A percentile compares a stretch with the other conserved stretches of the same genome.
phyloP scores from a whole-genome alignment of 2,888 invertebrate genomes.

The Mythimna impura region DNA sequence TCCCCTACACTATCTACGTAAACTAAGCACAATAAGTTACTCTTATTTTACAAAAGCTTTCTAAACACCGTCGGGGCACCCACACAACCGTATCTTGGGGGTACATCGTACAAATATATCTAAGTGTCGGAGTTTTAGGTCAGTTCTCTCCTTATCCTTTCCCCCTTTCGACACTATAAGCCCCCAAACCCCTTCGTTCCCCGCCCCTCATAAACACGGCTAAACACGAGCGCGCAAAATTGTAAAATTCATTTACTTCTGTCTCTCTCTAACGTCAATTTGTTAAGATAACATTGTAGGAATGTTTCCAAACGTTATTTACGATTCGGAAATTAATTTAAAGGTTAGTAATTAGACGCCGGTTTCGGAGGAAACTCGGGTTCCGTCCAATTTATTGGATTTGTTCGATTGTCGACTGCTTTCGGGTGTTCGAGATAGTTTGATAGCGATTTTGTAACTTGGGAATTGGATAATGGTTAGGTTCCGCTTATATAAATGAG shows the following conservation, averaged over 20 bases:
- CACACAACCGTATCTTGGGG: conserved; percentile 78
- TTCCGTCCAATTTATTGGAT: conserved; percentile 65
- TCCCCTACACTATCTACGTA: conserved; percentile 57
- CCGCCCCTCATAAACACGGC: conserved; percentile 85
- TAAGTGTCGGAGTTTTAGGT: conserved; percentile 84
- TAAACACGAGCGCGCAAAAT: conserved; percentile 86
- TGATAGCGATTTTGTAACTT: conserved; percentile 53
- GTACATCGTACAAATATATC: conserved; percentile 85
- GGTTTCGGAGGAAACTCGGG: conserved; percentile 54
- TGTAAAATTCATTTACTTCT: conserved; percentile 85
- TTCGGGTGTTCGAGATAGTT: conserved; percentile 62
- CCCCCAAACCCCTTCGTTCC: conserved; percentile 64
- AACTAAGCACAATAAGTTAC: conserved; percentile 72
- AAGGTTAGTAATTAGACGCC: conserved; percentile 68
- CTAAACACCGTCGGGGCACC: conserved; percentile 77
- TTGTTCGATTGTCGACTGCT: conserved; percentile 59
- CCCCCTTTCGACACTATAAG: conserved; percentile 84
- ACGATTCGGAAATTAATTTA: conserved; percentile 73
- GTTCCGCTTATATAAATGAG: conserved; percentile 41
- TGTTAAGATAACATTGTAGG: conserved; percentile 86
- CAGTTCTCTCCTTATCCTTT: conserved; percentile 85
- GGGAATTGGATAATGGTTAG: conserved; percentile 50
- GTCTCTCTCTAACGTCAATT: conserved; percentile 84
- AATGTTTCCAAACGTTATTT: conserved; percentile 76
- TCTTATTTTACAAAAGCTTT: conserved; percentile 82